Percentiles rank a stretch among this genome's conserved stretches.
These are phyloP conservation scores for Poeciliopsis turrubarensis DNA, from an alignment of 2,113 vertebrate genomes.

Conservation along the genomic window DNA sequence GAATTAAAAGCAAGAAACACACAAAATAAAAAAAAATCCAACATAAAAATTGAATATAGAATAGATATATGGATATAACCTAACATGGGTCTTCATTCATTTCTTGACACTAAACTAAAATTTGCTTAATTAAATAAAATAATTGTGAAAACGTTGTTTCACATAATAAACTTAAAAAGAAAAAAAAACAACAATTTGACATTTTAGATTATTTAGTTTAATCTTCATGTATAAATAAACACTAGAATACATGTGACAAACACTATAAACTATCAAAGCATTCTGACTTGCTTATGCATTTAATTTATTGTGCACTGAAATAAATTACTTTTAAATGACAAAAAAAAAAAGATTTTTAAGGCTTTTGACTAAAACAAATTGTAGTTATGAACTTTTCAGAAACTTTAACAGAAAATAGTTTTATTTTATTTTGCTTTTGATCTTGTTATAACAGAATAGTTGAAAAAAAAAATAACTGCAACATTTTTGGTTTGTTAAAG, in stretches of 20 bases:
- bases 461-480: background rate
- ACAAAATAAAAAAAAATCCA: too few relatives aligned
- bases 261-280: background rate
- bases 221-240: background rate
- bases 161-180: background rate
- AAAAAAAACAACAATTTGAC: background rate
- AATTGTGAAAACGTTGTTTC: background rate
- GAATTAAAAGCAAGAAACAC: too few relatives aligned
- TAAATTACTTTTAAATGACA: background rate
- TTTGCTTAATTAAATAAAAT: background rate
- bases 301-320: background rate
- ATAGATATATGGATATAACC: background rate
- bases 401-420: background rate
- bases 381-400: background rate
- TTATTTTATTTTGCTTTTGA: background rate
- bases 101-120: background rate
- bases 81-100: background rate
- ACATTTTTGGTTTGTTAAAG: background rate
- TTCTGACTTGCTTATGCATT: background rate
- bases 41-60: too few relatives aligned
- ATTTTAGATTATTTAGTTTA: background rate
- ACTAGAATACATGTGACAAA: background rate
- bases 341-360: background rate
- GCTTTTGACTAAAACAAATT: background rate
- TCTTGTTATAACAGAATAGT: background rate